Percentiles rank a stretch among this genome's conserved stretches.
phyloP scores from a whole-genome alignment of 2,888 invertebrate species.

The Chrysolina oricalcia region DNA sequence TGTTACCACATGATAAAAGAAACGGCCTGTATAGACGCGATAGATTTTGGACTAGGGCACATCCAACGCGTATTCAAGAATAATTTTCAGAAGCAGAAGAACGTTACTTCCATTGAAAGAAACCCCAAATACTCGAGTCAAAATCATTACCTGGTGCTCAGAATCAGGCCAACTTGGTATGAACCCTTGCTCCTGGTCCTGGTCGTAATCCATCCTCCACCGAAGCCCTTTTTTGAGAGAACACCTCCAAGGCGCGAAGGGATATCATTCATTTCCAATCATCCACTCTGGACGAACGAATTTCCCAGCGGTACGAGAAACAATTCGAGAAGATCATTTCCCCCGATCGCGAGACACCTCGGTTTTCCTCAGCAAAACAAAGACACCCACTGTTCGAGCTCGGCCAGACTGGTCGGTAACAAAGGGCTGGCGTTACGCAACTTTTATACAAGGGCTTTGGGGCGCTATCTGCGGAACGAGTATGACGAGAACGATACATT shows the following conservation, averaged over 20 bases:
- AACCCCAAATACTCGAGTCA: no score
- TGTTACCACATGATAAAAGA: no score
- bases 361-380: slow-evolving; percentile 35
- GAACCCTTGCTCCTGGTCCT: slow-evolving; percentile 63
- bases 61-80: no score
- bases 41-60: no score
- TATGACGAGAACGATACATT: slow-evolving; percentile 6
- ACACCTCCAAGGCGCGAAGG: not conserved
- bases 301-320: not conserved
- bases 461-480: slow-evolving; percentile 27
- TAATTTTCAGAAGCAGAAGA: no score
- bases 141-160: slow-evolving; percentile 64
- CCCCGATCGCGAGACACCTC: not conserved
- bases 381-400: slow-evolving; percentile 19
- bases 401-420: not conserved
- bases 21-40: no score
- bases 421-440: not conserved
- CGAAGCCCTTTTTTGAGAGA: not conserved
- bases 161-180: slow-evolving; percentile 67
- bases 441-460: not conserved
- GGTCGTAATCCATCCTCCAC: slow-evolving; percentile 56
- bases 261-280: not conserved
- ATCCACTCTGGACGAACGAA: not conserved
- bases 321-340: not conserved
- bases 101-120: not conserved